Base-by-base conservation (phyloP, 2,113 vertebrate species). In the Cyphomyrus plagiostoma region DNA sequence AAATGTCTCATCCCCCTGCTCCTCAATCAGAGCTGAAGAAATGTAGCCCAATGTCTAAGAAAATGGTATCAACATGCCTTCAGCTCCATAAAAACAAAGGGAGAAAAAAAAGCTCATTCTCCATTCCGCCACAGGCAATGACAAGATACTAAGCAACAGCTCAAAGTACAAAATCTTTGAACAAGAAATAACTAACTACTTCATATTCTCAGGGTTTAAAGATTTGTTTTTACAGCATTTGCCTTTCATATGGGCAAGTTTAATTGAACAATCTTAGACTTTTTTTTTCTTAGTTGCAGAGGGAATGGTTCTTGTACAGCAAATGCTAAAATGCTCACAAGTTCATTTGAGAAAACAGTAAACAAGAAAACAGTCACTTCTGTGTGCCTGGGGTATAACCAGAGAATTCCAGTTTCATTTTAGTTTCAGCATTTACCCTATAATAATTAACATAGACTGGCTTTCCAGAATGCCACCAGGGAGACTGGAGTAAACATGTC, bases 101-200 rank as follows among this genome's bases (percentile, higher is more conserved):
- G 9, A 13, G 4, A 3, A 35, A 62, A 62, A 49, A 91, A 52
- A 74, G 88, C 13, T 62, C 19, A 35, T 45, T 45, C 52, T 15
- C 30, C 39, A 88, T 45, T 46, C 87, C 66, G 56, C 39, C 48
- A 88, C 90, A 92, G 49, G 86, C 86, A 89, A 91, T 80, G 91
- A 91, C 91, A 92, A 74, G 19, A 35, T 58, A 90, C 50, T 46
- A 17, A 10, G 35, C 56, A 91, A 45, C 89, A 23, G 93, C 90
- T 90, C 93, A 94, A 95, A 95, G 93, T 94, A 39, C 93, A 93
- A 13, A 3, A 89, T 89, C 66, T 90, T 91, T 88, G 83, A 92
- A 91, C 88, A 26, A 56, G 88, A 88, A 92, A 94, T 92, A 90
- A 93, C 90, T 94, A 93, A 95, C 93, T 52, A 91, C 30, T 87